Evolutionary conservation across 2,113 vertebrate species (phyloP), one percentile per base, ranked within the genome.

Genomic region (Andinoacara biseriatus): DNA sequence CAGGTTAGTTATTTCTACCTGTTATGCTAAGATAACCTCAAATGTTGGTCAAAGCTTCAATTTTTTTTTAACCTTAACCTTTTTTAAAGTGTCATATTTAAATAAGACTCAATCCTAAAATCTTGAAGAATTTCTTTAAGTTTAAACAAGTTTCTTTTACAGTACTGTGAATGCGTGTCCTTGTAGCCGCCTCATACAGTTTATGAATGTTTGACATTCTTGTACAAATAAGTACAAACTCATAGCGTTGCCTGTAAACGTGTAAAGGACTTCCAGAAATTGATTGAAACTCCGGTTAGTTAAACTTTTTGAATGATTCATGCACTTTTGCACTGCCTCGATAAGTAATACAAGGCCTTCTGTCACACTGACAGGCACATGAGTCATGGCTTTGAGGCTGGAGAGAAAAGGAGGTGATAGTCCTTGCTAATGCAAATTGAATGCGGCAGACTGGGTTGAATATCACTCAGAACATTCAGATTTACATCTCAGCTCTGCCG

Each of bases 331-430:
- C 13, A n/a, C 40, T 61, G 60, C 43, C 43, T 75, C 52, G 31
- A 40, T 20, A 26, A 79, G 59, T 13, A 76, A 31, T 52, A 7
- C 58, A 49, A 78, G 52, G 4, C 24, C n/a, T 60, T 85, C 77
- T 67, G 26, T 58, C 17, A 57, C 78, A 76, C 31, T 57, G 61
- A 69, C 60, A 33, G 58, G 22, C 35, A 78, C 9, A 24, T 46
- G 38, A 82, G 26, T 72, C 60, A 60, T 17, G 6, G 52, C 26
- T 72, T 72, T 54, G 67, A 72, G 18, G 18, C 67, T 72, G 31
- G 46, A 72, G 67, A 72, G 52, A 54, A 72, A n/a, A 52, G 46
- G 67, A 72, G 46, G 67, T 54, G 46, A 72, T 54, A 54, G 67
- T 72, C 67, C 67, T 54, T 2, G 46, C 46, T 72, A 72, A 54